Conservation (phyloP, 2,888 invertebrate genomes). For the Thumatha senex region DNA sequence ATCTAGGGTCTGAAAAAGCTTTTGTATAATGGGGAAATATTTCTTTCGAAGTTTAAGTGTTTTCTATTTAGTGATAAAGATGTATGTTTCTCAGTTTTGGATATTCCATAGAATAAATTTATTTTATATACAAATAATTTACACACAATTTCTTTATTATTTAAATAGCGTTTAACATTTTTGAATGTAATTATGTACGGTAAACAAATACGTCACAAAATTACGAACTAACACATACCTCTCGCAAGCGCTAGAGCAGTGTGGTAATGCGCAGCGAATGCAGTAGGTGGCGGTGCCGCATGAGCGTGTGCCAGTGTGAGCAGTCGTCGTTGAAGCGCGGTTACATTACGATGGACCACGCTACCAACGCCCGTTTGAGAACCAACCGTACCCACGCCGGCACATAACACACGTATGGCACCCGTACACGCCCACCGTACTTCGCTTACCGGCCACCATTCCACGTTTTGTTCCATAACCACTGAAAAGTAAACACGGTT, state of each 20-base stretch:
- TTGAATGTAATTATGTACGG: too few species aligned
- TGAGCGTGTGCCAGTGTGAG: slow-evolving; percentile 68
- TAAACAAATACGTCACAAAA: too few species aligned
- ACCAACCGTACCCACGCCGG: slow-evolving; percentile 42
- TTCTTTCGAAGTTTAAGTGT: too few species aligned
- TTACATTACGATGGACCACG: slow-evolving; percentile 66
- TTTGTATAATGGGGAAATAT: too few species aligned
- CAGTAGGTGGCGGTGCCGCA: slow-evolving; percentile 63
- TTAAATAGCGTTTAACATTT: too few species aligned
- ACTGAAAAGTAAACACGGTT: slow-evolving; percentile 17
- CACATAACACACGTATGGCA: slow-evolving; percentile 63
- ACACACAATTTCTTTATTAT: too few species aligned
- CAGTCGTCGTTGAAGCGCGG: slow-evolving; percentile 68
- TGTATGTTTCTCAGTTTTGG: too few species aligned
- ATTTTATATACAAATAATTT: too few species aligned
- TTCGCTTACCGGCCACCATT: slow-evolving; percentile 76
- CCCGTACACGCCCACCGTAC: slow-evolving; percentile 66
- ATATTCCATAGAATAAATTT: too few species aligned
- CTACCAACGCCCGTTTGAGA: slow-evolving; percentile 33
- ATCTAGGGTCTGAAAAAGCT: too few species aligned
- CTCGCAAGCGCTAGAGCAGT: slow-evolving; percentile 69
- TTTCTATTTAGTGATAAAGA: too few species aligned
- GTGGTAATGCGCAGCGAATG: slow-evolving; percentile 64
- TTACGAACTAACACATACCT: slow-evolving; percentile 52
- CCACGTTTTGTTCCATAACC: slow-evolving; percentile 52